phyloP scores from a whole-genome alignment of 2,888 invertebrate genomes.

The Cordilura impudica region DNA sequence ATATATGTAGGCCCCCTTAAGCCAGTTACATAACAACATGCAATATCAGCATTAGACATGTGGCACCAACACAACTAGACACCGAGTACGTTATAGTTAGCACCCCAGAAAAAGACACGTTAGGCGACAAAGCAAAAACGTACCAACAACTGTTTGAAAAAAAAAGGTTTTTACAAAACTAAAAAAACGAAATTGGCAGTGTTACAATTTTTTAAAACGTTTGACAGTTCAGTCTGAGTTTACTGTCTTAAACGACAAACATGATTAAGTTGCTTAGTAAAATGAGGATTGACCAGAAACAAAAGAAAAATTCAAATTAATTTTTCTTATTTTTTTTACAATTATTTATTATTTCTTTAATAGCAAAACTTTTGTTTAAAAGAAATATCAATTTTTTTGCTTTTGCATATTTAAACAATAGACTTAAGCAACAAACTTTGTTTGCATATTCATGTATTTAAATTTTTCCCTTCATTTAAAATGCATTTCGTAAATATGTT shows the following conservation, averaged over 20 bases:
- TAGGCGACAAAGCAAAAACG: conserved; percentile 4
- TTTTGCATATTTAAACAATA: conserved; percentile 20
- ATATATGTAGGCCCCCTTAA: conserved; percentile 48
- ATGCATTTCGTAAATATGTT: conserved; percentile 4
- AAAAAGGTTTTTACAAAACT: not conserved
- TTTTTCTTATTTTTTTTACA: not conserved
- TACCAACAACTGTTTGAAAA: not conserved
- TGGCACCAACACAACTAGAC: conserved; percentile 12
- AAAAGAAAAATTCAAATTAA: not conserved
- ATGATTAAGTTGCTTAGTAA: conserved; percentile 36
- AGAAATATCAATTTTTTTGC: no score
- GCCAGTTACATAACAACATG: conserved; percentile 60
- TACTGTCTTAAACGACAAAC: conserved; percentile 45
- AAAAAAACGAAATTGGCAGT: conserved; percentile 4
- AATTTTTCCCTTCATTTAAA: conserved; percentile 1
- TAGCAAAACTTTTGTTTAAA: not conserved
- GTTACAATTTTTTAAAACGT: conserved; percentile 43
- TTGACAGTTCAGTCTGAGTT: conserved; percentile 49
- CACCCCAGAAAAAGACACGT: conserved; percentile 33
- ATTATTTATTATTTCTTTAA: not conserved
- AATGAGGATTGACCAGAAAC: conserved; percentile 2
- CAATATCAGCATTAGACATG: conserved; percentile 55
- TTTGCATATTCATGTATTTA: conserved; percentile 18
- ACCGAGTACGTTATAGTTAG: conserved; percentile 2
- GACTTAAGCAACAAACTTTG: conserved; percentile 42